Evolutionary conservation across 2,888 invertebrate genomes (phyloP), one percentile per base, ranked within the genome.

Genomic region (Syritta pipiens): DNA sequence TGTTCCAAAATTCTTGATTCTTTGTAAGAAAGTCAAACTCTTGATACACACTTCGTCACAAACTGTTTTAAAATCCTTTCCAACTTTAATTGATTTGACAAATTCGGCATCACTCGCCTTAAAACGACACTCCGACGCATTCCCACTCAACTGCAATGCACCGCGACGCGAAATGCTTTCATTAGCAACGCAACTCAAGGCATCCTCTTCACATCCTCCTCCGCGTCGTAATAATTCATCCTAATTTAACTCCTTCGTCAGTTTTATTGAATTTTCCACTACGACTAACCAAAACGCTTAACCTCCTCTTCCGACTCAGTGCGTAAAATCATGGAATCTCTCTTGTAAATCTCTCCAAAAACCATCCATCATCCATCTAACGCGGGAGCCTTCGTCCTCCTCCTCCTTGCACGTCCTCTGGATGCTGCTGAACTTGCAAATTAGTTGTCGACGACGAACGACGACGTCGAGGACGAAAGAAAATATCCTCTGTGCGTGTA

Each of bases 201-300:
- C 19, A 40, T n/a, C n/a, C n/a, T n/a, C 2, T 17, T 17, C 14
- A 14, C 37, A 37, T 40, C 20, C 20, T 40, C 17, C 14, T 9
- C 30, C 17, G 9, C 44, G 14, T n/a, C 42, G 32, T 19, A 57
- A 49, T 30, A 69, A 59, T 68, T 76, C 42, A 62, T 69, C 35
- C 53, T 60, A 65, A 77, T 60, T 77, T 71, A 71, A 77, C 77
- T 67, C 59, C 42, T 69, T 71, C 77, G 59, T 48, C 59, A 42
- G 65, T 65, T 55, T 77, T 71, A 77, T 77, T 77, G 71, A 77
- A 77, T 71, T 77, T 77, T 71, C 77, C 65, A 71, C 65, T 67
- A 60, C 59, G 65, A 71, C 63, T 44, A 71, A 77, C 37, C 65
- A 30, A 53, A 71, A 60, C 44, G 65, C 65, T 71, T 71, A 77